A percentile compares a stretch with the other conserved stretches of the same genome.
These are phyloP conservation scores for Drosophila repleta DNA, from an alignment of 1,140 invertebrate species.

Conservation along the genomic window DNA sequence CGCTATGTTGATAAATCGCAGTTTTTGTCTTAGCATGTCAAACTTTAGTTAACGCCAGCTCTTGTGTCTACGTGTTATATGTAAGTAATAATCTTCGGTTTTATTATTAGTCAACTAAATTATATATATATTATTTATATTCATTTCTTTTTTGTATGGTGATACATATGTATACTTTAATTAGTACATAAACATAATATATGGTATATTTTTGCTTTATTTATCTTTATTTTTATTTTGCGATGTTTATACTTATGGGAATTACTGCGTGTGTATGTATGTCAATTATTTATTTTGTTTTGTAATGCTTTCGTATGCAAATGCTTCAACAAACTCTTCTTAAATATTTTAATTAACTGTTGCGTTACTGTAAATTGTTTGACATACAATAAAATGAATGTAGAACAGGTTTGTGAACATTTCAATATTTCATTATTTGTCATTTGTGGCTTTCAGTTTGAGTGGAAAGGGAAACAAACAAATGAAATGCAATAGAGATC, in stretches of 20 bases:
- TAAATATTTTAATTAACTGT: conserved; percentile 59
- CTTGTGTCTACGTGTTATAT: conserved; percentile 24
- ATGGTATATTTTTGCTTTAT: conserved; percentile 25
- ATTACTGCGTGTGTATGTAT: conserved; percentile 31
- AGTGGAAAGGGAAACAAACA: not conserved
- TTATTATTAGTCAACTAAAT: conserved; percentile 75
- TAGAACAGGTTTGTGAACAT: conserved; percentile 24
- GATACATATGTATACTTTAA: conserved; percentile 65
- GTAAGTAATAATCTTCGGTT: conserved; percentile 52
- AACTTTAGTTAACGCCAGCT: conserved; percentile 13
- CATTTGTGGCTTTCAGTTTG: not conserved
- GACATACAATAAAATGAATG: too few species aligned
- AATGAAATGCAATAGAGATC: conserved; percentile 58
- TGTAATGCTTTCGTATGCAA: conserved; percentile 28
- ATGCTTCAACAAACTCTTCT: conserved; percentile 62
- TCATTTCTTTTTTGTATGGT: conserved; percentile 41
- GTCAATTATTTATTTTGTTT: conserved; percentile 2
- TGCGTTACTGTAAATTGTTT: conserved; percentile 17
- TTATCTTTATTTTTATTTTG: conserved; percentile 49
- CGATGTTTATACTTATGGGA: conserved; percentile 56
- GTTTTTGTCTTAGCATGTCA: not conserved
- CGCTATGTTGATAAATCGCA: not conserved
- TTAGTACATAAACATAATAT: conserved; percentile 71
- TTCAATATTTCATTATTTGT: conserved; percentile 73
- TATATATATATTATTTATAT: conserved; percentile 34